A percentile compares a stretch with the other conserved stretches of the same genome.
Evolutionary conservation across 2,797 vertebrate species (phyloP).

Genomic region (Vireo griseus): DNA sequence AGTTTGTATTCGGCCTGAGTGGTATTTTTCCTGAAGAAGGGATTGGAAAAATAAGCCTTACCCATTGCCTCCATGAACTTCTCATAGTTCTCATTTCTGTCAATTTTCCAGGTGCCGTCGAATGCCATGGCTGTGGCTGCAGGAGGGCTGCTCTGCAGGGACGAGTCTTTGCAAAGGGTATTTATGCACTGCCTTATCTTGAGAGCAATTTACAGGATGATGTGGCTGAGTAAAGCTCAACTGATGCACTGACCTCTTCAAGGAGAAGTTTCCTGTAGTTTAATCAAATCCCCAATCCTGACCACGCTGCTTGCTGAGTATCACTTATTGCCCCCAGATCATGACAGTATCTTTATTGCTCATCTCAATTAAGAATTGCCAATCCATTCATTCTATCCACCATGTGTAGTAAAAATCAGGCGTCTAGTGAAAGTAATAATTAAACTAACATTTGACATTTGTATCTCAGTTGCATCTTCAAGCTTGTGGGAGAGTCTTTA

Average conservation of each 20-base stretch:
- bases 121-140: constrained; percentile 81
- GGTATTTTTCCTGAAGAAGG: neutral
- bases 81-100: constrained; percentile 91
- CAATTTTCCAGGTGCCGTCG: constrained; percentile 87
- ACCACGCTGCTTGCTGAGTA: neutral
- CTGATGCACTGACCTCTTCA: neutral
- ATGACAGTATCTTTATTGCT: neutral
- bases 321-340: neutral
- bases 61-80: constrained; percentile 96
- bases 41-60: constrained; percentile 68
- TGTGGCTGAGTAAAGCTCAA: constrained; percentile 89
- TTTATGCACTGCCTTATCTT: constrained; percentile 81
- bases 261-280: neutral
- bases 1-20: neutral
- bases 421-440: neutral
- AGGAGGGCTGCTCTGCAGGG: neutral
- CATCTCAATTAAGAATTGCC: neutral
- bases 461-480: neutral
- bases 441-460: neutral
- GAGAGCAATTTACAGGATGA: constrained; percentile 75
- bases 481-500: neutral
- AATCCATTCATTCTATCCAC: neutral
- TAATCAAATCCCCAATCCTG: neutral
- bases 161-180: constrained; percentile 50
- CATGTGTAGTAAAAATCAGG: neutral